phyloP scores from a whole-genome alignment of 2,113 vertebrate genomes.

The Corvus hawaiiensis region DNA sequence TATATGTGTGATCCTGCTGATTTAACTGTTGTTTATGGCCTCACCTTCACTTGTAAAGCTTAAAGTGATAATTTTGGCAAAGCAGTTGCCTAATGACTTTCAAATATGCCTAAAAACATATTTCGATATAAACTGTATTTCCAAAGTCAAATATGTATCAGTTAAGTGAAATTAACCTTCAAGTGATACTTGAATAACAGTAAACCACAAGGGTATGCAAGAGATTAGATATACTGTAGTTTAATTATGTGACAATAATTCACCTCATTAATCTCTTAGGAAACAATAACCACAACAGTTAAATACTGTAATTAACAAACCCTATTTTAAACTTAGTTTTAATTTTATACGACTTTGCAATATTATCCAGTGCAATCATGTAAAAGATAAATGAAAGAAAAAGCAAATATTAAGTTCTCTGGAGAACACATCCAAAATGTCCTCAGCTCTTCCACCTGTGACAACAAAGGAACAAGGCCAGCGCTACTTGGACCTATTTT shows the following conservation, averaged over 20 bases:
- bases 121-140: constrained; percentile 65
- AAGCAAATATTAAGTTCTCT: background rate
- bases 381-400: constrained; percentile 22
- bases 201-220: constrained; percentile 68
- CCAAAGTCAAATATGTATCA: constrained; percentile 70
- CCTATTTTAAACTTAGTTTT: constrained; percentile 71
- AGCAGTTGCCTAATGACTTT: constrained; percentile 63
- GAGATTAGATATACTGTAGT: constrained; percentile 73
- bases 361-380: constrained; percentile 49
- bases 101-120: constrained; percentile 73
- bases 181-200: constrained; percentile 67
- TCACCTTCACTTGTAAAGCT: background rate
- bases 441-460: background rate
- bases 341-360: constrained; percentile 68
- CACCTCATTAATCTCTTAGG: constrained; percentile 81
- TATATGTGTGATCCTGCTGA: background rate
- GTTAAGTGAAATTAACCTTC: constrained; percentile 79
- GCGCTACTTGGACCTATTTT: background rate
- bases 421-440: background rate
- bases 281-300: constrained; percentile 78
- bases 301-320: constrained; percentile 77
- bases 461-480: background rate
- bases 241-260: constrained; percentile 79
- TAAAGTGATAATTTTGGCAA: constrained; percentile 21
- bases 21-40: background rate